Evolutionary conservation across 2,888 invertebrate genomes (phyloP), one percentile per base, ranked within the genome.

Genomic region (Brachypalpus laphriformis): DNA sequence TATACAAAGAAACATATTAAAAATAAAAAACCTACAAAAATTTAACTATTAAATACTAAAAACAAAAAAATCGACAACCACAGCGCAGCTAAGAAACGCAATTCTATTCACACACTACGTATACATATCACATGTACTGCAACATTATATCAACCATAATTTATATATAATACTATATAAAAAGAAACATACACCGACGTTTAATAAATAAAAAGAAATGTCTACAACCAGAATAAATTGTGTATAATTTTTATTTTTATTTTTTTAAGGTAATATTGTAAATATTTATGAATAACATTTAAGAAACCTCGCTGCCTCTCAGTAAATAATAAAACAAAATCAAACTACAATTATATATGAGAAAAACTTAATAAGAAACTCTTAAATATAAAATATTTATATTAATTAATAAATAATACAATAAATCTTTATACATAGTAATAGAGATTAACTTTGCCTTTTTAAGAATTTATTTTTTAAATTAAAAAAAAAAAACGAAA

Each of bases 271-370:
- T 71, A 47, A 65, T 34, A 71, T 70, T 85, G 85, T 85, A 85
- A 81, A 85, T 85, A 85, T 85, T 85, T 71, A 81, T 81, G 42
- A 59, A 66, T 75, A 83, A 80, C 56, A 76, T 81, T 85, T 81
- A 87, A 80, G 87, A 88, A 89, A 91, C 90, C 91, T 91, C 91
- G 91, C 91, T 91, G 91, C 89, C 90, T 91, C 91, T 91, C 91
- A 91, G 90, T 89, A 89, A 88, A 80, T 90, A 89, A 51, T 42
- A 61, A 72, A 49, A 66, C 40, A 40, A 42, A 28, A n/a, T n/a
- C n/a, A 47, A 75, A 63, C 18, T 20, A 68, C 40, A 78, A 65
- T 59, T 71, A 85, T 75, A 75, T 70, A 81, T 71, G 80, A 80
- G 74, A 83, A 78, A 59, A 68, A 78, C 78, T 78, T 83, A 83